Evolutionary conservation across 2,888 invertebrate species (phyloP), one percentile per base, ranked within the genome.

Genomic region (Lithophane semibrunnea): DNA sequence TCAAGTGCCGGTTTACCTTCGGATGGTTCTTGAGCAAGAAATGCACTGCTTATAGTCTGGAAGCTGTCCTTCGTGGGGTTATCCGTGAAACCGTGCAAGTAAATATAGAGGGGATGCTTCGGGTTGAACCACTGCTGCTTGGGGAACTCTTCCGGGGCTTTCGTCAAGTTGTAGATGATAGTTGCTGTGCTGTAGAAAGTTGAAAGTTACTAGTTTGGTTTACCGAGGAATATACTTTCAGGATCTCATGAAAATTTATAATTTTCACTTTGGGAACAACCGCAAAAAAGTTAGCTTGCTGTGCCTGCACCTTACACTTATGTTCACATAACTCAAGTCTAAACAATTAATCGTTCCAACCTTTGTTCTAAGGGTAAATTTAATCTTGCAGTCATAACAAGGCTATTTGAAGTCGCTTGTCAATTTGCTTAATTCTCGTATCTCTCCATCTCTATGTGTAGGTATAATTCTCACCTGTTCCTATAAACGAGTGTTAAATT

Each of bases 61-160:
- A 81, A 90, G 80, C 89, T 87, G 58, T n/a, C n/a, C 44, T 88
- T 86, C 1, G 42, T 49, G 2, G 91, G 91, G 78, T 87, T 85
- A 42, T 90, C 90, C 0, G 84, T 89, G 77, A 91, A 91, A 0
- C 91, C 91, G 70, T 91, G 91, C 18, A 88, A 42, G 83, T 85
- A 91, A 60, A 91, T 73, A 88, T n/a, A 16, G 3, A 44, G 29
- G 8, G 71, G 65, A 12, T 37, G 44, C 7, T n/a, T 7, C 1
- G 42, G 18, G 61, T 81, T 8, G 54, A 77, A 75, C 77, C 66
- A 78, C 2, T 0, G 10, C 8, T 73, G 69, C n/a, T 44, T 60
- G 0, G 75, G 71, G 3, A 82, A 5, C 7, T 64, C 47, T 2
- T 12, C 1, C 1, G 77, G 24, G 1, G 88, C 65, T 7, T 37